phyloP scores from a whole-genome alignment of 2,797 vertebrate species.

The Muscicapa striata region DNA sequence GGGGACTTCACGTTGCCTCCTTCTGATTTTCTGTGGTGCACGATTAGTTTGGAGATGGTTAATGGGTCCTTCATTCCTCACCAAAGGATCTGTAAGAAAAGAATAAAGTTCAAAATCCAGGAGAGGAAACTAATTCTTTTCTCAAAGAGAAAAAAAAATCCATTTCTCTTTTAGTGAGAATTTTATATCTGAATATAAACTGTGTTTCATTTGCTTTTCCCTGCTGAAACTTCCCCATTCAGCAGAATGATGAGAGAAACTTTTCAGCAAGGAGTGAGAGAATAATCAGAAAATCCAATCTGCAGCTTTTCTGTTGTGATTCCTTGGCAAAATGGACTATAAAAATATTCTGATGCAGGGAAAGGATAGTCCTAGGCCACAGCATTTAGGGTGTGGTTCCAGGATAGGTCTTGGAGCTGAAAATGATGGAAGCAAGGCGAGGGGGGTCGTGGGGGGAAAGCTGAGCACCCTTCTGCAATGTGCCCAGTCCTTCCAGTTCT shows the following conservation, averaged over 20 bases:
- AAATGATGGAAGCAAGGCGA: background rate
- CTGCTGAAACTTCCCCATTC: background rate
- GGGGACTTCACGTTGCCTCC: background rate
- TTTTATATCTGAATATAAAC: background rate
- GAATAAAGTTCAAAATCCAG: background rate
- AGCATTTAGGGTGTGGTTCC: background rate
- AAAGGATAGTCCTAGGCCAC: background rate
- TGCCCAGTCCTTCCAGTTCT: background rate
- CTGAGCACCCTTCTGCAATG: background rate
- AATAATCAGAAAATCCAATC: background rate
- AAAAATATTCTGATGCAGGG: background rate
- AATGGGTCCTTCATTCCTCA: background rate
- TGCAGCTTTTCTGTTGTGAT: background rate
- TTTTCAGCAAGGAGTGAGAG: background rate
- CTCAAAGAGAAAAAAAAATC: background rate
- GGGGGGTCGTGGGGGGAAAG: fast-evolving
- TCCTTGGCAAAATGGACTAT: background rate
- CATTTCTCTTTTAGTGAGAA: background rate
- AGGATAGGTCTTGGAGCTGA: background rate
- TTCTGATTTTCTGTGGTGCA: background rate
- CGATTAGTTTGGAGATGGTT: background rate
- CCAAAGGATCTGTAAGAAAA: background rate
- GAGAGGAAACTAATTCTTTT: background rate
- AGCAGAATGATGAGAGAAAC: background rate
- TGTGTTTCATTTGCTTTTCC: background rate